Evolutionary conservation across 92 coral and sea anemone species (phyloP), one percentile per base, ranked within the genome.

Genomic region (Scolanthus callimorphus): DNA sequence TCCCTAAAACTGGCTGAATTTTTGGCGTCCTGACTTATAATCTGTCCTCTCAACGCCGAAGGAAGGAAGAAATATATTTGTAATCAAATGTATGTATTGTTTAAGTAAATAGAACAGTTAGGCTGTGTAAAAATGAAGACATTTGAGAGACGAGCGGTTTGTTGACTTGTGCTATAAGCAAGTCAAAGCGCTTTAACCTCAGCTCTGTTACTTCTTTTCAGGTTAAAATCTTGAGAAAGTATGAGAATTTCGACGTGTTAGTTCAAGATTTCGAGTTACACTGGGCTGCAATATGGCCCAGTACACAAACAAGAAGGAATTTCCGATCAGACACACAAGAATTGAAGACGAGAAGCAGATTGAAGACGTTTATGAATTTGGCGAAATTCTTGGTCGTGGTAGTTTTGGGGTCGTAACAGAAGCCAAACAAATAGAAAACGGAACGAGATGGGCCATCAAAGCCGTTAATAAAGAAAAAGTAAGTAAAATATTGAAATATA

Each of bases 391-490:
- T 29, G 99, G 99, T 17, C 74, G 64, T 65, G 99, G 99, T n/a
- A 94, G 96, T 79, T 94, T 94, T 70, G 99, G 99, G 3, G 96
- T 90, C 39, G 99, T 94, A 17, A 84, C 57, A 51, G 99, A 88
- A 73, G 96, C 99, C 27, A 80, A 46, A 2, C 83, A 90, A 57
- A 83, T 62, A 76, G 77, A 54, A 68, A 77, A 82, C 49, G 99
- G 88, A 4, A 50, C 78, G 23, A 70, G 77, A 61, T 89, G 87
- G 94, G 99, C 99, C 39, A 74, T 94, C 25, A 94, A 94, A 57
- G 96, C 99, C 20, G 92, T 94, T 11, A 94, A 94, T 63, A 94
- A 94, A 66, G 99, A 94, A 72, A 94, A 94, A 83, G 99, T 94
- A 76, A 64, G 77, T 10, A 34, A 34, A n/a, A n/a, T n/a, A n/a